Evolutionary conservation across 2,888 invertebrate species (phyloP), one percentile per base, ranked within the genome.

Genomic region (Lasius fuliginosus): DNA sequence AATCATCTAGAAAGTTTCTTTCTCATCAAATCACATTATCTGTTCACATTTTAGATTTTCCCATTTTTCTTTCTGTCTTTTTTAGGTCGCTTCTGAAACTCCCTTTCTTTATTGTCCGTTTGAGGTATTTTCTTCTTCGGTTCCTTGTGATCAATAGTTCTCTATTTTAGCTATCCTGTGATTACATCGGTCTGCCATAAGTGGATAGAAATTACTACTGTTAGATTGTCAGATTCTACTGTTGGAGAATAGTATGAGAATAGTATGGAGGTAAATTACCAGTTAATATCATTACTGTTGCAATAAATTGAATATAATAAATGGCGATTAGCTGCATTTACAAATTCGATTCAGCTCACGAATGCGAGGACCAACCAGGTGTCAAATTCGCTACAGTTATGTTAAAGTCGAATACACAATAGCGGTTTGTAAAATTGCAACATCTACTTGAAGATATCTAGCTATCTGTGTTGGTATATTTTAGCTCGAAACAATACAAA

Each of bases 391-490:
- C 23, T 23, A 23, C 23, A 23, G 23, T 23, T 23, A 42, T 27
- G 12, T 46, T 60, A 74, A 60, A 74, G 12, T 30, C 30, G 33
- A 60, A 23, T 23, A 0, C 15, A 58, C n/a, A 62, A 62, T 42
- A 62, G 18, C 9, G 4, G 9, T 62, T 1, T 46, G n/a, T 62
- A 74, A 74, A n/a, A 15, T 30, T n/a, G 9, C 15, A n/a, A 4
- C 4, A 30, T 1, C 8, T 42, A 6, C 1, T 3, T 58, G 58
- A 74, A 12, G n/a, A 46, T 60, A 9, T 9, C 30, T 53, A 1
- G 75, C 12, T 65, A 76, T 27, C 9, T 76, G 76, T 36, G 18
- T 11, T 23, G 30, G 1, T 74, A 8, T 33, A 67, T 40, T 40
- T 60, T n/a, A 15, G 27, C 30, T 27, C 23, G 23, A 23, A 23